These are phyloP conservation scores for Hycleus phaleratus DNA, from an alignment of 1,140 invertebrate genomes.

Conservation along the genomic window DNA sequence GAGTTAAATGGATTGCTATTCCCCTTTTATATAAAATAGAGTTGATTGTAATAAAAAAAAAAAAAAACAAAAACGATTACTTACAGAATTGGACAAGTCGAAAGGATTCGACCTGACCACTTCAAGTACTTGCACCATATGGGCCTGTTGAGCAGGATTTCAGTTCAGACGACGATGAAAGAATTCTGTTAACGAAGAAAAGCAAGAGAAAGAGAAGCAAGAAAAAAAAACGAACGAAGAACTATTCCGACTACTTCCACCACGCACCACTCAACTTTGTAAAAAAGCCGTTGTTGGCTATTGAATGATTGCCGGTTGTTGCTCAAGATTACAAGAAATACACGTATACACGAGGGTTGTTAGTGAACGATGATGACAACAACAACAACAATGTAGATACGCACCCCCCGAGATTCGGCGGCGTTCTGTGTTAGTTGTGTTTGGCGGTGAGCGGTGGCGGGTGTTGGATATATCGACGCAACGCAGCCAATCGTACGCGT, in stretches of 20 bases:
- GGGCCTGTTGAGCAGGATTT: constrained; percentile 19
- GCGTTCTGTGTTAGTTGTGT: constrained; percentile 17
- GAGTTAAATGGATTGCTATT: no score
- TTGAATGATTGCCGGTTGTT: no score
- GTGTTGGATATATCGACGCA: constrained; percentile 23
- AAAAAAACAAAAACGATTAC: constrained; percentile 10
- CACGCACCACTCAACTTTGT: background rate
- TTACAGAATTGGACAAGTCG: constrained; percentile 39
- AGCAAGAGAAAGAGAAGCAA: background rate
- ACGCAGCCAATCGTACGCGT: constrained; percentile 31
- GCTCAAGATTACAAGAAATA: background rate
- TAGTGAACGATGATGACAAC: background rate
- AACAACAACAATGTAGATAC: constrained; percentile 9
- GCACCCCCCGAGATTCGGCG: constrained; percentile 22
- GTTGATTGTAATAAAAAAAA: no score
- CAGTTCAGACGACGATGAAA: no score
- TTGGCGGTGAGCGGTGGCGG: constrained; percentile 18
- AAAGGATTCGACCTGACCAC: constrained; percentile 37
- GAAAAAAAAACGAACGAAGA: background rate
- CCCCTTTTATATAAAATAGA: no score
- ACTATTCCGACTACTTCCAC: background rate
- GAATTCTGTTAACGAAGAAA: background rate
- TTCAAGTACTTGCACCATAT: constrained; percentile 41
- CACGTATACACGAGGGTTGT: constrained; percentile 1
- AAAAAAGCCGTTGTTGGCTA: background rate